Conservation (phyloP, 2,113 vertebrate genomes). For the Riparia riparia region DNA sequence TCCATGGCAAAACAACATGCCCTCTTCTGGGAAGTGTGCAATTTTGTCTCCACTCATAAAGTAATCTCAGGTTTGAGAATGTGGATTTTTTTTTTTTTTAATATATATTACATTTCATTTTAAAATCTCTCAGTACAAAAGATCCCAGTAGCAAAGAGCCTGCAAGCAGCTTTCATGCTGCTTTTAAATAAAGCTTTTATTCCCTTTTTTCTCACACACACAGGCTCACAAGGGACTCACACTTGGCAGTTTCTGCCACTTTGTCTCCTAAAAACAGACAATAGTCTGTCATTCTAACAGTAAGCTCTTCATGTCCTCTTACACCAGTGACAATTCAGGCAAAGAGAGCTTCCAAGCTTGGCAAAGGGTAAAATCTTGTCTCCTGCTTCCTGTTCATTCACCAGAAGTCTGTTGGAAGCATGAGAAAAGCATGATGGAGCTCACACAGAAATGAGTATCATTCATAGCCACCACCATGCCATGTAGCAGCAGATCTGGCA, state of each 20-base stretch:
- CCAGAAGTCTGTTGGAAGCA: neutral
- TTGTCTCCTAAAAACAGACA: neutral
- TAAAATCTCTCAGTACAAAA: neutral
- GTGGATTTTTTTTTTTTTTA: neutral
- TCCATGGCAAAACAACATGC: neutral
- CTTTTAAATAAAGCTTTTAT: slow-evolving; percentile 17
- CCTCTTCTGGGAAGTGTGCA: neutral
- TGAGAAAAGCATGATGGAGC: neutral
- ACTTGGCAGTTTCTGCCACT: slow-evolving; percentile 15
- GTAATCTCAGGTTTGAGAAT: neutral
- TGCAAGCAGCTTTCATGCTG: neutral
- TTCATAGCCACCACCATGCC: neutral
- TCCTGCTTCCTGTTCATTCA: neutral
- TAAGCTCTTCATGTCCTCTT: neutral
- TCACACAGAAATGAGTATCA: neutral
- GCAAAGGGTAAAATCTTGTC: neutral
- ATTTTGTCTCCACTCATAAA: neutral
- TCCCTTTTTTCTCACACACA: neutral
- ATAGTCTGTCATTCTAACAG: neutral
- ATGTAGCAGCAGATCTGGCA: neutral
- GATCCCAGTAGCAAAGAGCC: neutral
- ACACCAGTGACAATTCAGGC: neutral
- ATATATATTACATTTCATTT: neutral
- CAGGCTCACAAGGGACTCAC: neutral
- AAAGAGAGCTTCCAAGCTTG: slow-evolving; percentile 11